phyloP scores from a whole-genome alignment of 2,113 vertebrate genomes.

The Dicentrarchus labrax region DNA sequence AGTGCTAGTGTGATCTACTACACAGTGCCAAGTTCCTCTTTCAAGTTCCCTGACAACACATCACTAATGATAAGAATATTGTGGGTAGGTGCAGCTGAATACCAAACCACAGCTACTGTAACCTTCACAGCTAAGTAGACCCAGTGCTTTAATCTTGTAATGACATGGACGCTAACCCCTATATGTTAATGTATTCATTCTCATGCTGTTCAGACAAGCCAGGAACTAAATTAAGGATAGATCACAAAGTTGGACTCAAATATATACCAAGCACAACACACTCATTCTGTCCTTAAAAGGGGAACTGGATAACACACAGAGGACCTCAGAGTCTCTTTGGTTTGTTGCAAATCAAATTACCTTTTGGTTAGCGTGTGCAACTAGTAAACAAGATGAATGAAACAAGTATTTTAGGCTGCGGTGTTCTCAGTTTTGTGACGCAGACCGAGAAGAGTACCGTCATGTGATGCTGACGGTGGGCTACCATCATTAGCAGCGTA shows the following conservation, averaged over 20 bases:
- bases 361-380: neutral
- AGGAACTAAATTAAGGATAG: neutral
- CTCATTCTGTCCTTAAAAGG: neutral
- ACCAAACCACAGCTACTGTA: conserved; percentile 41
- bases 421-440: conserved; percentile 5
- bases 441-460: neutral
- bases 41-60: conserved; percentile 72
- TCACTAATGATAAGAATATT: conserved; percentile 58
- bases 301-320: neutral
- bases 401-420: conserved; percentile 10
- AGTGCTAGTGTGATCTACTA: conserved; percentile 32
- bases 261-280: neutral
- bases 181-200: conserved; percentile 39
- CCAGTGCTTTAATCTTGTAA: conserved; percentile 38
- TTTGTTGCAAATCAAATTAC: conserved; percentile 1
- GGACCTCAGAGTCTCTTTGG: neutral
- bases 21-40: conserved; percentile 67
- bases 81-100: conserved; percentile 26
- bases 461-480: conserved; percentile 44
- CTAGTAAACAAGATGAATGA: conserved; percentile 19
- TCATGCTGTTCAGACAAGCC: conserved; percentile 35
- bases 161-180: conserved; percentile 36
- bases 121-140: conserved; percentile 44
- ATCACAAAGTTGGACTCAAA: conserved; percentile 2
- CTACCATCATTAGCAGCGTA: conserved; percentile 21